Base-by-base conservation (phyloP, 1,140 invertebrate species). In the Ganaspis sp. region DNA sequence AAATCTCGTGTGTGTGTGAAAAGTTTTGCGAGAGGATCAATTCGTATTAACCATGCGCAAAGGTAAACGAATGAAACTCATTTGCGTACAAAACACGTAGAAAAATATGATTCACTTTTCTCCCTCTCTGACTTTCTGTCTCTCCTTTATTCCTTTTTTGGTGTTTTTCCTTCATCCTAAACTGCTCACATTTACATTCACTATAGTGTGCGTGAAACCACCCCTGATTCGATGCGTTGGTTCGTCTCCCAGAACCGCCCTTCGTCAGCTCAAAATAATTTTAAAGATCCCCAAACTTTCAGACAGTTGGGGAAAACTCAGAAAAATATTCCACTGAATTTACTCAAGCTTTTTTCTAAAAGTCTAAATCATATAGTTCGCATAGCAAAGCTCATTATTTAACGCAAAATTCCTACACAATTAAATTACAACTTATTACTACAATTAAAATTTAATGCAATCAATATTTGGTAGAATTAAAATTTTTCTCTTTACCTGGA, bases 231-330 rank as follows among this genome's bases (percentile, higher is more conserved):
- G 53, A 69, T 77, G 70, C 75, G 75, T 83, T 83, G 79, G 80
- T 81, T 84, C 74, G 77, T 78, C 45, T 71, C 74, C 73, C 40
- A 38, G 34, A 75, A 80, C 69, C 53, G 21, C 78, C 74, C 83
- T 76, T 77, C 76, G 72, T 71, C 37, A 72, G 78, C 69, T 71
- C 76, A 79, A 83, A 79, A 82, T 84, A 85, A 84, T 85, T 84
- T 85, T 69, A 75, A 83, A 74, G 75, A 80, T 80, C 77, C 81
- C 82, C 75, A 78, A 73, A 79, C 79, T 78, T 79, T 81, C 76
- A 11, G 58, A 74, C 53, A 74, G 15, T n/a, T 49, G 15, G 8
- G 45, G 45, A 6, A 17, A 49, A 49, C 45, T 49, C 45, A 17
- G 45, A 8, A n/a, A 49, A n/a, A 49, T 49, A 49, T 49, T 49